Conservation (phyloP, 2,113 vertebrate species). For the Festucalex cinctus region DNA sequence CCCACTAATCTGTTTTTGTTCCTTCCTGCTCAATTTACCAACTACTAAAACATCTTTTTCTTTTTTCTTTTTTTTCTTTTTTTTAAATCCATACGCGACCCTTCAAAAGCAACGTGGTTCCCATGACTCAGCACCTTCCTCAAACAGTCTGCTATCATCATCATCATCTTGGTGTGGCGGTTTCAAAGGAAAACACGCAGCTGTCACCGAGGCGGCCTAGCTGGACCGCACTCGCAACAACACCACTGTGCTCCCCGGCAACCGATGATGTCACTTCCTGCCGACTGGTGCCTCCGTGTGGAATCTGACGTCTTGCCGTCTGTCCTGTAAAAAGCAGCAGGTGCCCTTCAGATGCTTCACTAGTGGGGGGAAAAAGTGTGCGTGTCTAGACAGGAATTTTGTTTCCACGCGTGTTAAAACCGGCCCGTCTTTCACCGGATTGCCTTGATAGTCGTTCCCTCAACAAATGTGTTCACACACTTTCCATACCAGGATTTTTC, state of each 20-base stretch:
- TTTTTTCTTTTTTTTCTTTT: not conserved
- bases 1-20: no score
- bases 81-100: not conserved
- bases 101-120: not conserved
- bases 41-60: not conserved
- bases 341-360: not conserved
- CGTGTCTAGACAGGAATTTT: no score
- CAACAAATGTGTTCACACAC: not conserved
- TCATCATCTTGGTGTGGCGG: not conserved
- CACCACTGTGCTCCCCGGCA: slow-evolving; percentile 37
- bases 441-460: not conserved
- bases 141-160: not conserved
- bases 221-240: slow-evolving; percentile 40
- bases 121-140: not conserved
- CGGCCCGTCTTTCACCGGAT: not conserved
- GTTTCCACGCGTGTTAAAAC: not conserved
- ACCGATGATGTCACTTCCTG: slow-evolving; percentile 30
- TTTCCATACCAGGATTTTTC: not conserved
- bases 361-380: not conserved
- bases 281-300: slow-evolving; percentile 22
- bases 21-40: no score
- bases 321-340: slow-evolving; percentile 1
- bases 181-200: not conserved
- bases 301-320: slow-evolving; percentile 17
- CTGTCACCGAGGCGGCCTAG: slow-evolving; percentile 35